A percentile compares a stretch with the other conserved stretches of the same genome.
phyloP scores from a whole-genome alignment of 35 echinoderm and acorn worm species.

The Chiridota heheva region DNA sequence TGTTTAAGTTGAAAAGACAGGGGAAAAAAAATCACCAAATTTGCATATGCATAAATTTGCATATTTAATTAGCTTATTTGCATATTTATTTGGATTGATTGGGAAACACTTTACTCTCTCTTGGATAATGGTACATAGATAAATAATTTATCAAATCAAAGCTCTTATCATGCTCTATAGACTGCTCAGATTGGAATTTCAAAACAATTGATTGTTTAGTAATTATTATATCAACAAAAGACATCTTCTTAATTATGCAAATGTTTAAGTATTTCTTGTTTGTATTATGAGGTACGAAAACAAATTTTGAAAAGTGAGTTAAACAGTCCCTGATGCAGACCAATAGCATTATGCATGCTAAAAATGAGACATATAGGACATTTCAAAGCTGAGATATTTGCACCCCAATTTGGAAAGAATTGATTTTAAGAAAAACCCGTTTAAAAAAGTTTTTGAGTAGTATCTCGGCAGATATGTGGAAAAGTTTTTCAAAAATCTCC shows the following conservation, averaged over 20 bases:
- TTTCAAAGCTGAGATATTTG: no score
- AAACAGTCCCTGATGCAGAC: neutral
- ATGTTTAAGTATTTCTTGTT: neutral
- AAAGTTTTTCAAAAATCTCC: no score
- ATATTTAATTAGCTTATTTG: slow-evolving; percentile 27
- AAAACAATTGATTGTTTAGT: neutral
- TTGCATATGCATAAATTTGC: no score
- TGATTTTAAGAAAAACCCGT: no score
- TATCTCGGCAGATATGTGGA: no score
- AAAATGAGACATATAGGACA: neutral
- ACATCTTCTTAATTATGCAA: neutral
- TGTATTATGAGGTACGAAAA: neutral
- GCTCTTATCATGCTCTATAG: slow-evolving; percentile 3
- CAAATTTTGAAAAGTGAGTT: no score
- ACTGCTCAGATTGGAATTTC: neutral
- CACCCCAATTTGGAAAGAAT: no score
- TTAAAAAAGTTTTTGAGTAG: no score
- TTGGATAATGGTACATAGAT: neutral
- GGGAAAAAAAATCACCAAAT: no score
- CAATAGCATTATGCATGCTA: neutral
- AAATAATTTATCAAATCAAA: slow-evolving; percentile 19
- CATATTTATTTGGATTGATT: neutral
- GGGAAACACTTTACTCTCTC: neutral
- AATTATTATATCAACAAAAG: neutral
- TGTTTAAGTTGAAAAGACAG: no score